phyloP scores from a whole-genome alignment of 2,797 vertebrate species.

The Hippopotamyrus pictus region DNA sequence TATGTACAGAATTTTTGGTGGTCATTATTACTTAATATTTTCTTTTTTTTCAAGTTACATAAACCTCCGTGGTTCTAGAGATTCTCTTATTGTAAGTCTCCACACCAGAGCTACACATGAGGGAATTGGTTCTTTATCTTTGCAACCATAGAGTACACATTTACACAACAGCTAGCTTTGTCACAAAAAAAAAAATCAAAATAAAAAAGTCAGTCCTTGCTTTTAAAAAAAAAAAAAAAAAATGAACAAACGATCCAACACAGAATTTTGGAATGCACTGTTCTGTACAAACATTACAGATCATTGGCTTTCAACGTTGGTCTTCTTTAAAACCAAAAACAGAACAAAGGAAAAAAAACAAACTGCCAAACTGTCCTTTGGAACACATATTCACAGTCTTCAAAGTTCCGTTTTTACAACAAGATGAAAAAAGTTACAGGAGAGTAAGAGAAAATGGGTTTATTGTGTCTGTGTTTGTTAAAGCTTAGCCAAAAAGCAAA shows the following conservation, averaged over 20 bases:
- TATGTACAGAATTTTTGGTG: conserved; percentile 75
- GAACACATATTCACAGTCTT: conserved; percentile 74
- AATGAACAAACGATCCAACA: conserved; percentile 59
- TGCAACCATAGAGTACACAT: conserved; percentile 59
- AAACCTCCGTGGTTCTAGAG: conserved; percentile 61
- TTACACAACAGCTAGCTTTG: conserved; percentile 71
- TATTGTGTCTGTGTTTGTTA: conserved; percentile 79
- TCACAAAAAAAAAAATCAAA: conserved; percentile 48
- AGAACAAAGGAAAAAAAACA: conserved; percentile 42
- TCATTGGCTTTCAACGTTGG: conserved; percentile 81
- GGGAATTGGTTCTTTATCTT: conserved; percentile 54
- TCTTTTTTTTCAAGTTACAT: conserved; percentile 53
- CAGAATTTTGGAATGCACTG: conserved; percentile 79
- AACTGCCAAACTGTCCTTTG: conserved; percentile 59
- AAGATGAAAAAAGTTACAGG: conserved; percentile 34
- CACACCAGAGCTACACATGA: conserved; percentile 51
- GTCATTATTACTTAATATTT: conserved; percentile 67
- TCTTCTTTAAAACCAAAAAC: conserved; percentile 62
- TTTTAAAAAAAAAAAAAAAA: conserved; percentile 50
- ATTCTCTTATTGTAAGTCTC: conserved; percentile 53
- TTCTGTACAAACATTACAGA: conserved; percentile 73
- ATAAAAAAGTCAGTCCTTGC: conserved; percentile 54
- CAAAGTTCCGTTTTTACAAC: conserved; percentile 66
- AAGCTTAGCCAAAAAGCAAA: conserved; percentile 77
- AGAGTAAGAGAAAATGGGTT: conserved; percentile 49